Conservation (phyloP, 2,113 vertebrate genomes). For the Bujurquina vittata region DNA sequence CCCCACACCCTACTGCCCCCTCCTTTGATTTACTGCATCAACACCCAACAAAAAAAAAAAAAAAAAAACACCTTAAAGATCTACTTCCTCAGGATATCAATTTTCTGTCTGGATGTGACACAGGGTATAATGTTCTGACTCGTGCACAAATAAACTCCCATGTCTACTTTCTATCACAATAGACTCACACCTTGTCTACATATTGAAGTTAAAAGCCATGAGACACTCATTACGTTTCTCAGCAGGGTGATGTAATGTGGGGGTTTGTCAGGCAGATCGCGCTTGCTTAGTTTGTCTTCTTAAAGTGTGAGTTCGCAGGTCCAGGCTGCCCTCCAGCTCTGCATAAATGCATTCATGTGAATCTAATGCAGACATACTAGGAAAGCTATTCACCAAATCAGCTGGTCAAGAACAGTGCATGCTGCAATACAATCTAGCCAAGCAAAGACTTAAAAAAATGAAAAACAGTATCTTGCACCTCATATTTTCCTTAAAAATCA, state of each 20-base stretch:
- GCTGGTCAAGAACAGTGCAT: not conserved
- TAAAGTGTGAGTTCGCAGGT: not conserved
- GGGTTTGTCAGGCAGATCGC: not conserved
- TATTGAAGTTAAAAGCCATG: not conserved
- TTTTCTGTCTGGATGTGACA: constrained; percentile 9
- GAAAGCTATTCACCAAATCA: constrained; percentile 15
- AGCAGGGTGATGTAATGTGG: not conserved
- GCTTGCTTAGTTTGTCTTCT: not conserved
- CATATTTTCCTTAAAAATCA: not conserved
- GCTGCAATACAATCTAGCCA: not conserved
- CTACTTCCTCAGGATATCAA: not conserved
- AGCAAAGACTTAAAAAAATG: not conserved
- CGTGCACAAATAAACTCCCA: constrained; percentile 30
- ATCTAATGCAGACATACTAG: not conserved
- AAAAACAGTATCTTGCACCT: not conserved
- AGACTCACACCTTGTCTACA: not conserved
- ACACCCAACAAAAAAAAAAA: not conserved
- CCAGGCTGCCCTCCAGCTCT: constrained; percentile 19
- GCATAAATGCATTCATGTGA: constrained; percentile 6
- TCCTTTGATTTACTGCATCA: not conserved
- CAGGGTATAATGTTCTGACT: not conserved
- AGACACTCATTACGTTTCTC: constrained; percentile 18
- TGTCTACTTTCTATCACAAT: constrained; percentile 12
- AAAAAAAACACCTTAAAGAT: not conserved
- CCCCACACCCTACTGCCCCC: not conserved